Evolutionary conservation across 2,113 vertebrate species (phyloP), one percentile per base, ranked within the genome.

Genomic region (Propithecus coquereli): DNA sequence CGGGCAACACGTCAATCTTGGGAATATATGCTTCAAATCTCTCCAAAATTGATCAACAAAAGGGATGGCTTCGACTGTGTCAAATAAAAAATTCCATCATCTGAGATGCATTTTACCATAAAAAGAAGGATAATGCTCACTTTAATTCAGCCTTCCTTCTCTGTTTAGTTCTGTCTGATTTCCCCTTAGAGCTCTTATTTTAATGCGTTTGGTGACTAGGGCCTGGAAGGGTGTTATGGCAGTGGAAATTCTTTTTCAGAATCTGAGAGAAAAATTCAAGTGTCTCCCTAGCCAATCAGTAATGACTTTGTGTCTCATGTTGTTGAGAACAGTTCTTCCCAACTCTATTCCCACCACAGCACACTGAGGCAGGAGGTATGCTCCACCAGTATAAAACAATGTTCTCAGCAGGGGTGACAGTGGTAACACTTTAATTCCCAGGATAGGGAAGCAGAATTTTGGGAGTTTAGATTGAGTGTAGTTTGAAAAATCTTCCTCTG

Each of bases 21-120:
- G 92, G 27, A 92, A 40, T 68, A 65, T 9, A 40, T 57, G 47
- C 25, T 86, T 70, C 73, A 52, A 7, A 32, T 85, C 13, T 47
- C 80, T 96, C 70, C 57, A 92, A 16, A 90, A 96, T 87, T 82
- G 50, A 87, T 73, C 43, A 74, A 76, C 47, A 92, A 79, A 73
- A 34, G 27, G 22, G 45, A 84, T 63, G 74, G 18, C 50, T 90
- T 87, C 61, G 30, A 50, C 3, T 34, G 32, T 70, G 20, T 71
- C 82, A 94, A 83, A 73, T 40, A 30, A 66, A 47, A 85, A 47
- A 45, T 23, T 27, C 12, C 11, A 6, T 52, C 20, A 11, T 52
- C 23, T 45, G n/a, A 73, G 79, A 43, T 27, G 12, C 17, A 83
- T 88, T 76, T 81, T 59, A 70, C 61, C 37, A 45, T 34, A 30